A percentile compares a stretch with the other conserved stretches of the same genome.
Evolutionary conservation across 2,888 invertebrate species (phyloP).

Genomic region (Lithophane ornitopus): DNA sequence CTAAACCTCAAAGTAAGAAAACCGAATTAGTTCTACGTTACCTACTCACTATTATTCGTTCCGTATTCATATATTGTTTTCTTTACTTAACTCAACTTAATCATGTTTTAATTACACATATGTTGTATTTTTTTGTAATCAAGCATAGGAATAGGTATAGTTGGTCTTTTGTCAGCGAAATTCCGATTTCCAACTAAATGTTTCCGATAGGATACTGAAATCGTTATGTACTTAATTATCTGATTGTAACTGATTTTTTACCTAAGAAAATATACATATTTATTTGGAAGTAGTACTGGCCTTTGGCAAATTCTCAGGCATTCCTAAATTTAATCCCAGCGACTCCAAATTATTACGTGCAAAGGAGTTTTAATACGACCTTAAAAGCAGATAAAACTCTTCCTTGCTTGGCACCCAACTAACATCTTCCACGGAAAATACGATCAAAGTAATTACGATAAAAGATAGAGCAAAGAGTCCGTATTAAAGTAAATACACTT

Average conservation of each 20-base stretch:
- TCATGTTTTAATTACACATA: constrained; percentile 27
- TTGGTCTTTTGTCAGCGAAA: background rate
- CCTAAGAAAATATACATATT: background rate
- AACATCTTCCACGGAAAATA: constrained; percentile 31
- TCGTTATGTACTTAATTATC: background rate
- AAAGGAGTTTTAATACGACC: constrained; percentile 27
- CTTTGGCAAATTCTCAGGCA: background rate
- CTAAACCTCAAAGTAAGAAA: constrained; percentile 74
- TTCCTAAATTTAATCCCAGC: background rate
- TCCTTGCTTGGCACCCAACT: constrained; percentile 29
- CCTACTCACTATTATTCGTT: constrained; percentile 40
- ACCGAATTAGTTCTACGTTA: constrained; percentile 65
- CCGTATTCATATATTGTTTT: constrained; percentile 47
- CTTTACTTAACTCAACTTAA: constrained; percentile 21
- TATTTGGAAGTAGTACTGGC: background rate
- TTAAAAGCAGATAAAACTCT: constrained; percentile 39
- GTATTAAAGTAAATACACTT: constrained; percentile 60
- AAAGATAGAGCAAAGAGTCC: constrained; percentile 51
- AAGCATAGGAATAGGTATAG: no score
- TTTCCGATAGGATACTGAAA: background rate
- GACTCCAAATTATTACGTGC: constrained; percentile 23
- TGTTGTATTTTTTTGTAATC: background rate
- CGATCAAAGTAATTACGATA: constrained; percentile 53
- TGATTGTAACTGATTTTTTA: background rate
- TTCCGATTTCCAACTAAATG: background rate